These are phyloP conservation scores for Melinopterus prodromus DNA, from an alignment of 2,888 invertebrate genomes.

Conservation along the genomic window DNA sequence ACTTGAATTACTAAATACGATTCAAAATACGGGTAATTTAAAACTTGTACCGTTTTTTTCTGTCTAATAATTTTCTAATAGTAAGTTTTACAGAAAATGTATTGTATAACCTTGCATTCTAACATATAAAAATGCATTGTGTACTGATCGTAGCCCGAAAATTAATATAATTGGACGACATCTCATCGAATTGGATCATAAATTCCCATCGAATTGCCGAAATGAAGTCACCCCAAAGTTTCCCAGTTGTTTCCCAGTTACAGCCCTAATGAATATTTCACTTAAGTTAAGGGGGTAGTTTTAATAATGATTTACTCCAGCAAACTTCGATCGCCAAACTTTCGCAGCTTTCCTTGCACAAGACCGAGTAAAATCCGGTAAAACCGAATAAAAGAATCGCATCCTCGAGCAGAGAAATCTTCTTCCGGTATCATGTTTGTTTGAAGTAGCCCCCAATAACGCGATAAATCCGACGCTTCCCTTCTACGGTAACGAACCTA, in stretches of 20 bases:
- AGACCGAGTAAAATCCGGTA: too few species aligned
- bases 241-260: not conserved
- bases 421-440: conserved; percentile 41
- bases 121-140: not conserved
- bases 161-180: not conserved
- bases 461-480: conserved; percentile 45
- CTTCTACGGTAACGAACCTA: conserved; percentile 47
- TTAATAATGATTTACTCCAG: not conserved
- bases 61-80: too few species aligned
- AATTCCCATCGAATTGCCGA: not conserved
- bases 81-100: too few species aligned
- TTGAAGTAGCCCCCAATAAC: conserved; percentile 48
- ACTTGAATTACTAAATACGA: too few species aligned
- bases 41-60: too few species aligned
- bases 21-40: too few species aligned
- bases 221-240: not conserved
- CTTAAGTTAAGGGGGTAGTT: not conserved
- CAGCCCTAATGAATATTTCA: not conserved
- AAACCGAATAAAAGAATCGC: not conserved
- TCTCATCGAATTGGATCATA: not conserved
- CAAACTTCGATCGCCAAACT: not conserved
- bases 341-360: not conserved
- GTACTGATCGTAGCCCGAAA: not conserved
- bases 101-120: too few species aligned
- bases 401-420: not conserved